Conservation (phyloP, 2,888 invertebrate genomes). For the Aspidiotus rigidus region DNA sequence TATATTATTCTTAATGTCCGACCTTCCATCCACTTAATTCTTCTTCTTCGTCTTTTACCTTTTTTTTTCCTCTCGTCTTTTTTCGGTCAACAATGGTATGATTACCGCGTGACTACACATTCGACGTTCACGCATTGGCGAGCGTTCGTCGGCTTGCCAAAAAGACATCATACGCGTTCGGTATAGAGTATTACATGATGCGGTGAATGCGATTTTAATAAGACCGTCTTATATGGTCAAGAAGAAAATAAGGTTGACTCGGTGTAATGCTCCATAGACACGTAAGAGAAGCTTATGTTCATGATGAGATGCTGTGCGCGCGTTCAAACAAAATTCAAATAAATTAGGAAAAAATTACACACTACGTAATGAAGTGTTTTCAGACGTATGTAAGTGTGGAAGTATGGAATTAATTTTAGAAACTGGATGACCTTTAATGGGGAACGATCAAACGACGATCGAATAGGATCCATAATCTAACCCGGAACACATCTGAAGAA, state of each 20-base stretch:
- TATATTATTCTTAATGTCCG: neutral
- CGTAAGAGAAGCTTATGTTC: too few species aligned
- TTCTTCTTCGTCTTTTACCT: too few species aligned
- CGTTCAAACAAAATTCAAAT: neutral
- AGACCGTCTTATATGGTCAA: neutral
- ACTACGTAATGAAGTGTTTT: neutral
- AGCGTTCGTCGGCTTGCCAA: neutral
- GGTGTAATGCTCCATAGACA: neutral
- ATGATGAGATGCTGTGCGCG: neutral
- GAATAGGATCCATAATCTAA: too few species aligned
- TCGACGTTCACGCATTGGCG: neutral
- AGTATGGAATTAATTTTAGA: too few species aligned
- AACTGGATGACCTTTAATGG: too few species aligned
- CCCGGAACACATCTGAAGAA: too few species aligned
- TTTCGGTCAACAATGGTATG: neutral
- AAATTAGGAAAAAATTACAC: constrained; percentile 1
- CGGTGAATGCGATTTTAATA: constrained; percentile 4
- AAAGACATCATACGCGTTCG: neutral
- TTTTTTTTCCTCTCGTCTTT: neutral
- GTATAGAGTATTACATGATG: neutral
- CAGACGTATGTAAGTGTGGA: too few species aligned
- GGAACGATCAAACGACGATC: too few species aligned
- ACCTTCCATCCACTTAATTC: neutral
- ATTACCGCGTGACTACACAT: constrained; percentile 4
- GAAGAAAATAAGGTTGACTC: neutral